These are phyloP conservation scores for Drosophila ustulata DNA, from an alignment of 2,888 invertebrate species.

Conservation along the genomic window DNA sequence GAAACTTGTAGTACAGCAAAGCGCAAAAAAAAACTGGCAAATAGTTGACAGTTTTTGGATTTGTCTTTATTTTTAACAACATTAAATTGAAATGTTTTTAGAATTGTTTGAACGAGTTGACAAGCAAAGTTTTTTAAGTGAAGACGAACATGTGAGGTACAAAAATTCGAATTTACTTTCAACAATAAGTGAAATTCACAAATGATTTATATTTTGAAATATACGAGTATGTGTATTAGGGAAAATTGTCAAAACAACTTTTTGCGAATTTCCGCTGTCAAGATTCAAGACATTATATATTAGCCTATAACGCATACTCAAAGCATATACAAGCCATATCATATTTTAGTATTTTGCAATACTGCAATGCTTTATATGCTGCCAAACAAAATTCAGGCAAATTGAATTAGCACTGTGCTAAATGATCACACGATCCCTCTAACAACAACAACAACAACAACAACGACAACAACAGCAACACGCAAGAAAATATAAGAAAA, in stretches of 20 bases:
- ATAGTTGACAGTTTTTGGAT: constrained; percentile 45
- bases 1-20: constrained; percentile 24
- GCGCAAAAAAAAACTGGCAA: constrained; percentile 8
- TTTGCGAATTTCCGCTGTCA: background rate
- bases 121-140: background rate
- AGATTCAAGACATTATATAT: background rate
- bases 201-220: background rate
- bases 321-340: background rate
- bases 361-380: constrained; percentile 34
- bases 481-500: constrained; percentile 29
- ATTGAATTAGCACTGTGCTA: constrained; percentile 82
- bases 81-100: constrained; percentile 2
- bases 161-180: background rate
- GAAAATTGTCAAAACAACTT: background rate
- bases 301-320: background rate
- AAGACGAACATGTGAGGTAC: background rate
- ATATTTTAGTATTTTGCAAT: constrained; percentile 24
- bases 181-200: too few species aligned
- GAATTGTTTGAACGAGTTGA: background rate
- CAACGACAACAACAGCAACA: constrained; percentile 22
- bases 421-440: constrained; percentile 83
- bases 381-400: constrained; percentile 52
- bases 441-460: constrained; percentile 54
- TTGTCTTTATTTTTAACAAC: constrained; percentile 21
- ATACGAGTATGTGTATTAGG: background rate